Evolutionary conservation across 1,140 invertebrate genomes (phyloP).

Genomic region (Acromyrmex charruanus): DNA sequence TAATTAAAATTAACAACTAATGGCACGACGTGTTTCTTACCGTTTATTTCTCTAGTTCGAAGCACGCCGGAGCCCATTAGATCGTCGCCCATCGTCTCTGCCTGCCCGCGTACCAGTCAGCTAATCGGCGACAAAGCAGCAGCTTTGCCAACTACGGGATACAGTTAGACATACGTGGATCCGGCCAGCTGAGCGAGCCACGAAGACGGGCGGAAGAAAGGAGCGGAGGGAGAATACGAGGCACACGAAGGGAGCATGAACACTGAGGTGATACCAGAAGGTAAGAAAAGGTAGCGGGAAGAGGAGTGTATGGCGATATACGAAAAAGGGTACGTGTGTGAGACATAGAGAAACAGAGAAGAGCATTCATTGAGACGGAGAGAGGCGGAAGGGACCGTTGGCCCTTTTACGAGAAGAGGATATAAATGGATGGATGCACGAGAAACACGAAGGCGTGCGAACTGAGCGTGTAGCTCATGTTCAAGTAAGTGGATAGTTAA

Average conservation of each 20-base stretch:
- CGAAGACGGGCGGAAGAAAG: conserved; percentile 30
- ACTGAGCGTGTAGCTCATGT: conserved; percentile 57
- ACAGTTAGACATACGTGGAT: conserved; percentile 69
- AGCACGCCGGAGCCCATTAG: conserved; percentile 26
- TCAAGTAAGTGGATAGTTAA: conserved; percentile 55
- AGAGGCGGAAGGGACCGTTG: conserved; percentile 40
- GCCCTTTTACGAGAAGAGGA: conserved; percentile 39
- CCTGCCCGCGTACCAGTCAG: conserved; percentile 36
- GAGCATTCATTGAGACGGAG: conserved; percentile 30
- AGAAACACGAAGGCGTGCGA: conserved; percentile 56
- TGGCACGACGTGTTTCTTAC: conserved; percentile 39
- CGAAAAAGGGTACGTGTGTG: conserved; percentile 4
- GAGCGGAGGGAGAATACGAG: conserved; percentile 32
- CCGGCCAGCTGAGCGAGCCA: conserved; percentile 49
- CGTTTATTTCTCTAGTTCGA: conserved; percentile 46
- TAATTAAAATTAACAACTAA: conserved; percentile 61
- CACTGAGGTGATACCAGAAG: conserved; percentile 18
- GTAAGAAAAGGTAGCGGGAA: conserved; percentile 44
- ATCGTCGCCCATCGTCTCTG: conserved; percentile 40
- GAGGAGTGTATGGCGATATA: not conserved
- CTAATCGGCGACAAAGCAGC: conserved; percentile 69
- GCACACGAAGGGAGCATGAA: conserved; percentile 20
- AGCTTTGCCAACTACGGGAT: conserved; percentile 68
- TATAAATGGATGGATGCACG: conserved; percentile 42
- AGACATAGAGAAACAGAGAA: conserved; percentile 30